phyloP scores from a whole-genome alignment of 2,797 vertebrate species.

The Hyperoplus lanceolatus region DNA sequence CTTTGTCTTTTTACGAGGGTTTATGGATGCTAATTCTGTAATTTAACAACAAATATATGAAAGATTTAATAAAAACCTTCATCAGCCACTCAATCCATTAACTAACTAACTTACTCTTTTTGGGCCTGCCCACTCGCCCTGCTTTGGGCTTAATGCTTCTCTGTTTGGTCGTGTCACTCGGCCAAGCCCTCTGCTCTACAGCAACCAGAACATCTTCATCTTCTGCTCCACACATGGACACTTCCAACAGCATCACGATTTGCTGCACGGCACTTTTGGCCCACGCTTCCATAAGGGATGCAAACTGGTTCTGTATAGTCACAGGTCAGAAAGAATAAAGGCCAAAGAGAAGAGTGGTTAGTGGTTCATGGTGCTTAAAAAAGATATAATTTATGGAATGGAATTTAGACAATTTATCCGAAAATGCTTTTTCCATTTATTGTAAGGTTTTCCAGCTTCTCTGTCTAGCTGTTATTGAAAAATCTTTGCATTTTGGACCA shows the following conservation, averaged over 20 bases:
- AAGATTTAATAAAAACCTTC: constrained; percentile 4
- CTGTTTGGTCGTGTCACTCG: neutral
- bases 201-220: neutral
- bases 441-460: neutral
- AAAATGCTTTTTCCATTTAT: neutral
- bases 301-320: constrained; percentile 50
- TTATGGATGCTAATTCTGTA: constrained; percentile 20
- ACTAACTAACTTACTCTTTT: constrained; percentile 27
- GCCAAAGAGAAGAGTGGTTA: neutral
- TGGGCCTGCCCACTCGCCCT: neutral
- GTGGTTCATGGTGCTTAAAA: neutral
- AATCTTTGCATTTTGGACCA: neutral
- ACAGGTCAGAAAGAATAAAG: neutral
- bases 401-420: neutral
- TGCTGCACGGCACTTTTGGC: constrained; percentile 39
- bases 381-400: no score
- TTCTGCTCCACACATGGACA: constrained; percentile 21
- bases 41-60: constrained; percentile 1
- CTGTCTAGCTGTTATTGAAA: no score
- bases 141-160: neutral
- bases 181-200: neutral
- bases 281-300: constrained; percentile 47
- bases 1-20: constrained; percentile 6
- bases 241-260: constrained; percentile 46
- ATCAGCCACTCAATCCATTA: rapidly evolving